Percentiles rank a stretch among this genome's conserved stretches.
These are phyloP conservation scores for Todiramphus saurophagus DNA, from an alignment of 2,113 vertebrate species.

Conservation along the genomic window DNA sequence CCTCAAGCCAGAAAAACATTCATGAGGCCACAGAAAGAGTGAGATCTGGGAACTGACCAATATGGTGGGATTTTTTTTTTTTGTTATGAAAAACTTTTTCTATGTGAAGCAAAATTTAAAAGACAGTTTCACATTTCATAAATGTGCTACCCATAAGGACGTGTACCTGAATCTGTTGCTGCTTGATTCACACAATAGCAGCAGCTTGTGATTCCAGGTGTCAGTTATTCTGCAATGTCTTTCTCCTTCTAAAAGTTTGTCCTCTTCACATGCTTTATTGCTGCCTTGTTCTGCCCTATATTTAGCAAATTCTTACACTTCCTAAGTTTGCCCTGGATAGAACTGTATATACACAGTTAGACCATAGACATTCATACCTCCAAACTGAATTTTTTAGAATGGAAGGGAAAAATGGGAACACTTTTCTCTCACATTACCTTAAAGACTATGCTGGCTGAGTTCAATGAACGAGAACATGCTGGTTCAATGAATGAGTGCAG, in stretches of 20 bases:
- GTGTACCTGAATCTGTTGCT: background rate
- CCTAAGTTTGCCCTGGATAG: background rate
- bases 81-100: background rate
- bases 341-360: background rate
- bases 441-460: accelerated
- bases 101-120: background rate
- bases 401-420: background rate
- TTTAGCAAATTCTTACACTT: background rate
- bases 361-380: background rate
- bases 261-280: background rate
- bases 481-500: background rate
- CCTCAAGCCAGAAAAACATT: background rate
- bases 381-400: background rate
- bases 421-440: background rate
- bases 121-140: background rate
- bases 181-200: background rate
- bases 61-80: too few species aligned
- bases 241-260: background rate
- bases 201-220: background rate
- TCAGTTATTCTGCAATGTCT: background rate
- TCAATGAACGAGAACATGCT: background rate
- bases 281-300: background rate
- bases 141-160: background rate
- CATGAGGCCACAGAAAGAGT: background rate
- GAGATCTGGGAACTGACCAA: background rate